Conservation (phyloP, 2,797 vertebrate genomes). For the Australoheros facetus region DNA sequence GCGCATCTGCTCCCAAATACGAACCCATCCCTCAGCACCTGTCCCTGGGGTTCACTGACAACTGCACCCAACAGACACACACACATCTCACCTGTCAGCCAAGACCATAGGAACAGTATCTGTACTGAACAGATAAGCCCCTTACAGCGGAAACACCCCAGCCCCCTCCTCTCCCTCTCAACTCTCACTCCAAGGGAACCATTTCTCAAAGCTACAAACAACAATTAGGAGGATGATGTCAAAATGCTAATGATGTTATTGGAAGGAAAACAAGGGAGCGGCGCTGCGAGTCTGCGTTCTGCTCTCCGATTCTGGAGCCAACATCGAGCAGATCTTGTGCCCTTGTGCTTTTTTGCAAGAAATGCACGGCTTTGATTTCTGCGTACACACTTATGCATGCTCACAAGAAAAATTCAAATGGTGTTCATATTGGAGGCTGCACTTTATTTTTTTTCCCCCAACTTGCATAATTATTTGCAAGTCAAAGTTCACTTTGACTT, state of each 20-base stretch:
- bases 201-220: conserved; percentile 55
- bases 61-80: conserved; percentile 45
- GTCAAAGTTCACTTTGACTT: conserved; percentile 76
- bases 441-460: conserved; percentile 9
- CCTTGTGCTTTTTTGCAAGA: conserved; percentile 30
- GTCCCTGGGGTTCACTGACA: conserved; percentile 65
- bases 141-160: conserved; percentile 45
- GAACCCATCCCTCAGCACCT: conserved; percentile 72
- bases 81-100: conserved; percentile 66
- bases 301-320: conserved; percentile 38
- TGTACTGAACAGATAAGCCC: conserved; percentile 75
- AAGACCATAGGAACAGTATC: conserved; percentile 63
- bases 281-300: conserved; percentile 31
- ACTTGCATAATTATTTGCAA: conserved; percentile 70
- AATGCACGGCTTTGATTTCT: conserved; percentile 54
- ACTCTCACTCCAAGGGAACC: conserved; percentile 42
- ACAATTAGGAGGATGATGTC: conserved; percentile 66
- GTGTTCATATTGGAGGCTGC: conserved; percentile 39
- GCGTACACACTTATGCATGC: conserved; percentile 53
- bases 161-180: background rate
- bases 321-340: conserved; percentile 57
- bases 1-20: conserved; percentile 73
- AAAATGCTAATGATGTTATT: conserved; percentile 68
- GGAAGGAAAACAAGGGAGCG: conserved; percentile 33
- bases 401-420: conserved; percentile 71